These are phyloP conservation scores for Metallyticus violacea DNA, from an alignment of 2,888 invertebrate species.

Conservation along the genomic window DNA sequence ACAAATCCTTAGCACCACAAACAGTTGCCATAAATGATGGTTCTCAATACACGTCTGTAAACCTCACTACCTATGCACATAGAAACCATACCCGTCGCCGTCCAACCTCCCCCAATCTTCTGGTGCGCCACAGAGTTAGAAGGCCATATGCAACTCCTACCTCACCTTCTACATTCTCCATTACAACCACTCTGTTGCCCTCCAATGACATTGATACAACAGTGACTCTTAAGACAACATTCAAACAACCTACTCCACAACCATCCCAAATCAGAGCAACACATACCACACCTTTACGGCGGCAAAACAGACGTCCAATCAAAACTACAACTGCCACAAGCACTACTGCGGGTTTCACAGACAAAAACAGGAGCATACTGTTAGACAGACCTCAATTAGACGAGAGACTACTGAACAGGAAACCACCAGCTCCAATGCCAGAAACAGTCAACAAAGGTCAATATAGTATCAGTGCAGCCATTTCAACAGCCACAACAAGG, in stretches of 20 bases:
- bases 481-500: background rate
- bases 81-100: background rate
- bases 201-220: background rate
- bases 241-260: background rate
- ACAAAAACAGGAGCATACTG: conserved; percentile 12
- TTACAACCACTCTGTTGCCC: background rate
- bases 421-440: background rate
- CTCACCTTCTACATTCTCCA: background rate
- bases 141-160: background rate
- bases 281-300: background rate
- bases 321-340: background rate
- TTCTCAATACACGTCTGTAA: background rate
- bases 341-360: background rate
- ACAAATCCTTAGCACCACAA: background rate
- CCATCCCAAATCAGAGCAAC: background rate
- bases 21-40: background rate
- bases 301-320: background rate
- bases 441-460: background rate
- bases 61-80: background rate
- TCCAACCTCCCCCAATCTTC: background rate
- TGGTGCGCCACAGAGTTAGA: background rate
- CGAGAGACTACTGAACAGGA: background rate
- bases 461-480: background rate
- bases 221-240: background rate
- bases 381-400: conserved; percentile 9